Evolutionary conservation across 2,888 invertebrate genomes (phyloP).

Genomic region (Cataglyphis albicans): DNA sequence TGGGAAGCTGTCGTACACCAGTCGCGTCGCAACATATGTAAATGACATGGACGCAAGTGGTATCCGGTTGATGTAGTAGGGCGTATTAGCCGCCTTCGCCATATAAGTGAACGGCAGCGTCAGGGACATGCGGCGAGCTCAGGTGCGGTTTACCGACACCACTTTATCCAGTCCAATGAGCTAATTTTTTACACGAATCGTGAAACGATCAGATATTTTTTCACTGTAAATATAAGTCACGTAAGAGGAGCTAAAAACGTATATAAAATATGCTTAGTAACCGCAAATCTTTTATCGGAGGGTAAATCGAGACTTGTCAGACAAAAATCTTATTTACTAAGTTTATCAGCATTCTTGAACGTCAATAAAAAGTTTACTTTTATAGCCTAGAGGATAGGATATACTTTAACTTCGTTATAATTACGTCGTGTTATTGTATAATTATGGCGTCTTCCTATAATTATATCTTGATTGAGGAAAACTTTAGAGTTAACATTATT

Average conservation of each 20-base stretch:
- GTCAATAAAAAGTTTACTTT: not conserved
- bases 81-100: constrained; percentile 57
- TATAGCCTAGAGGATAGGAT: not conserved
- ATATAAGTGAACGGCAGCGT: constrained; percentile 21
- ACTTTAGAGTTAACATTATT: not conserved
- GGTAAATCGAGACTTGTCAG: not conserved
- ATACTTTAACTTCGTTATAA: not conserved
- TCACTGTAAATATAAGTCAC: not conserved
- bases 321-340: not conserved
- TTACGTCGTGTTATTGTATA: constrained; percentile 4
- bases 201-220: not conserved
- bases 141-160: constrained; percentile 64
- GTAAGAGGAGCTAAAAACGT: not conserved
- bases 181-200: not conserved
- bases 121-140: constrained; percentile 47
- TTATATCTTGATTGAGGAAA: not conserved
- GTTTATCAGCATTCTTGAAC: not conserved
- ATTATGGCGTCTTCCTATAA: constrained; percentile 8
- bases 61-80: constrained; percentile 54
- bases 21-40: constrained; percentile 72
- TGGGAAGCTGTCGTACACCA: constrained; percentile 64
- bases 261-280: constrained; percentile 17
- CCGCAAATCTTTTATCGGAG: not conserved
- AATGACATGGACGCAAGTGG: constrained; percentile 72
- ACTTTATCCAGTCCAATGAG: constrained; percentile 17